Evolutionary conservation across 2,113 vertebrate species (phyloP), one percentile per base, ranked within the genome.

Genomic region (Pteruthius melanotis): DNA sequence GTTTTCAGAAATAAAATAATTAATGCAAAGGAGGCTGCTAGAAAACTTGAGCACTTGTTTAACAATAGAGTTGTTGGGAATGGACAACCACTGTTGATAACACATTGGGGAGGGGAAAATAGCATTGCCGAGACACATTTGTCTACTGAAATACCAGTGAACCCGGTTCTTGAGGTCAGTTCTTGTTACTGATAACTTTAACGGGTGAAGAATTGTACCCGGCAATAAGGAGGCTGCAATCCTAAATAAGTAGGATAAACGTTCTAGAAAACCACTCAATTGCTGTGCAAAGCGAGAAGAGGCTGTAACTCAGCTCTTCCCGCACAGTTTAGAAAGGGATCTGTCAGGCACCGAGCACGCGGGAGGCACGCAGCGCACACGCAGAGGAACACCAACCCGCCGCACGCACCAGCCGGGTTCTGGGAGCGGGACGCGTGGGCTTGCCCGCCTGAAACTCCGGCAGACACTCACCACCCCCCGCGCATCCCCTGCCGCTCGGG

Each of bases 391-490:
- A 5, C 8, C 40, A 2, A 15, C 27, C 30, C 35, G 23, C 72
- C 11, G 33, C 35, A 4, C 12, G 3, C 10, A 5, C 37, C 2
- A 2, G 13, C 0, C 2, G 22, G 10, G 22, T 1, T 60, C 5
- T 0, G 8, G 8, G 24, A 24, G 2, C 28, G 21, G 23, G 39
- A 87, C 56, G 33, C 53, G 33, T 9, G 66, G 68, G 31, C 33
- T 21, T 0, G 6, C 42, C 12, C 4, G 11, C 42, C 40, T 42
- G 35, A 7, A 15, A 11, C 2, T 24, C 37, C 40, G 42, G 26
- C 49, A 19, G 20, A 4, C 30, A 16, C 11, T 2, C 54, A 19
- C 42, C n/a, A 7, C 3, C 20, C 21, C 22, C 61, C 3, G 22
- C 3, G 23, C 61, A 13, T 6, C 47, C 47, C 53, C 54, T 47